phyloP scores from a whole-genome alignment of 2,113 vertebrate genomes.

The Sinocyclocheilus anophthalmus region DNA sequence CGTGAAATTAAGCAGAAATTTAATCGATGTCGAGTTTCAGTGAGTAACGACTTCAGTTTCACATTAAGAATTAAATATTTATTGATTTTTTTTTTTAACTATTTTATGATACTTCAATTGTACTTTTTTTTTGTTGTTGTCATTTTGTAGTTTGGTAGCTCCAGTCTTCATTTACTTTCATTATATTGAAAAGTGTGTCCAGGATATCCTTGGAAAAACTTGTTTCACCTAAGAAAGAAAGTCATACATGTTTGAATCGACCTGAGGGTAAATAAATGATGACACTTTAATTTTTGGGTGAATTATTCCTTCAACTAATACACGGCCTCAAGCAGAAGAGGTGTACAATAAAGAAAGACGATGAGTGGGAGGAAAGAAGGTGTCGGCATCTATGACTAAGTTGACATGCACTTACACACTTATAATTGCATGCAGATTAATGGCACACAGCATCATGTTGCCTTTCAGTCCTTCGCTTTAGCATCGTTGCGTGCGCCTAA shows the following conservation, averaged over 20 bases:
- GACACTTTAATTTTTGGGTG: neutral
- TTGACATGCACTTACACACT: slow-evolving; percentile 24
- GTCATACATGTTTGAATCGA: neutral
- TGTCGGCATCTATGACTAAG: neutral
- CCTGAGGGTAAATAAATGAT: neutral
- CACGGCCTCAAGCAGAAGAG: slow-evolving; percentile 23
- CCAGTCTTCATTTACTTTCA: neutral
- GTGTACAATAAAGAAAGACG: slow-evolving; percentile 15
- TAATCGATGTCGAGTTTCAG: neutral
- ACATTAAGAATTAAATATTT: neutral
- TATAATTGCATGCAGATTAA: slow-evolving; percentile 41
- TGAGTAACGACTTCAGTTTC: neutral
- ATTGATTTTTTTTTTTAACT: neutral
- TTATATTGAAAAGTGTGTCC: neutral
- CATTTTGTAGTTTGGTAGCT: neutral
- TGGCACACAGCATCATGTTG: neutral
- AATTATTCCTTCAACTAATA: neutral
- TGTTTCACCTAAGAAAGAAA: neutral
- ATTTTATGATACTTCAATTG: neutral
- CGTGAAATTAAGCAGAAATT: neutral
- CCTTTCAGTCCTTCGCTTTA: slow-evolving; percentile 27
- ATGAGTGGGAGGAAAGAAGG: slow-evolving; percentile 14
- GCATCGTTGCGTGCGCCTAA: slow-evolving; percentile 17
- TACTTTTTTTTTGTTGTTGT: neutral
- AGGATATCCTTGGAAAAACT: neutral